A percentile compares a stretch with the other conserved stretches of the same genome.
phyloP scores from a whole-genome alignment of 2,888 invertebrate genomes.

The Tipula confusa region DNA sequence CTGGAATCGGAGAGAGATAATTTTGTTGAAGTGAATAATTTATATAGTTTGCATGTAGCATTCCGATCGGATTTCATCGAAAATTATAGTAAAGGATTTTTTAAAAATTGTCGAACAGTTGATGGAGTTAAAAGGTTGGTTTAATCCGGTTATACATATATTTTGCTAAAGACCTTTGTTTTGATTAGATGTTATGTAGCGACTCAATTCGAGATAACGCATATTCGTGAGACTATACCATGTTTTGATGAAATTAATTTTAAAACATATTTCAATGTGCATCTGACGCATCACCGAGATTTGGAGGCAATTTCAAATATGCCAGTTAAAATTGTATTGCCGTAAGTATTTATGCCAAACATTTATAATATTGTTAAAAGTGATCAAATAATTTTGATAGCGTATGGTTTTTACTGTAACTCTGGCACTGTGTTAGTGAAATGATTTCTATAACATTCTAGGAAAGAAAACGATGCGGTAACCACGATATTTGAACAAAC shows the following conservation, averaged over 20 bases:
- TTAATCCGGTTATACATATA: neutral
- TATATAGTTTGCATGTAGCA: neutral
- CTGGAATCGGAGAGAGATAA: neutral
- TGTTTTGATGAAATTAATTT: constrained; percentile 65
- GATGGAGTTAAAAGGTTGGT: neutral
- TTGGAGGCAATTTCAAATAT: constrained; percentile 50
- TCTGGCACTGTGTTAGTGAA: too few species aligned
- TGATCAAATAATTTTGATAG: neutral
- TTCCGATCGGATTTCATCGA: neutral
- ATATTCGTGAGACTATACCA: constrained; percentile 66
- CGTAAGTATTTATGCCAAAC: neutral
- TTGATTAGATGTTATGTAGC: constrained; percentile 52
- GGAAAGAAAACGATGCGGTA: constrained; percentile 32
- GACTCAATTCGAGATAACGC: constrained; percentile 64
- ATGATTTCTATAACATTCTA: neutral
- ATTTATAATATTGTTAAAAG: too few species aligned
- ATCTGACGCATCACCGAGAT: constrained; percentile 41
- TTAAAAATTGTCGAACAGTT: neutral
- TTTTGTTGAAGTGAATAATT: neutral
- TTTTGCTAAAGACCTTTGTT: neutral
- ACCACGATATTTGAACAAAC: constrained; percentile 50
- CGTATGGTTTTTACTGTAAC: too few species aligned
- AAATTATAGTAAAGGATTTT: neutral
- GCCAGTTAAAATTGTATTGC: constrained; percentile 43
- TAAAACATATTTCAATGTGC: constrained; percentile 60